A percentile compares a stretch with the other conserved stretches of the same genome.
These are phyloP conservation scores for human DNA, from an alignment of 2,113 vertebrate species.

Conservation along the genomic window GRCh38 chr5:16471001-16471500, in stretches of 20 bases:
- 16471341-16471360: not conserved
- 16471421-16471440: slow-evolving; percentile 2
- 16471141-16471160: not conserved
- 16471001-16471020: slow-evolving; percentile 2
- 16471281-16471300: not conserved
- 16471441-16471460: slow-evolving; percentile 10
- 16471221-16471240: not conserved
- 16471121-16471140: not conserved
- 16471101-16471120: not conserved
- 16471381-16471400: not conserved
- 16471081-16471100: not conserved
- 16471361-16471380: not conserved
- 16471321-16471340: not conserved
- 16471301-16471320: not conserved
- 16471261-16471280: not conserved
- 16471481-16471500: not conserved
- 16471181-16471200: not conserved
- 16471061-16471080: not conserved
- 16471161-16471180: not conserved
- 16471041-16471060: not conserved
- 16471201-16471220: not conserved
- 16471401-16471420: not conserved
- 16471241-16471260: not conserved
- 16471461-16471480: not conserved
- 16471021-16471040: not conserved